phyloP scores from a whole-genome alignment of 2,113 vertebrate genomes.

The Recurvirostra avosetta region DNA sequence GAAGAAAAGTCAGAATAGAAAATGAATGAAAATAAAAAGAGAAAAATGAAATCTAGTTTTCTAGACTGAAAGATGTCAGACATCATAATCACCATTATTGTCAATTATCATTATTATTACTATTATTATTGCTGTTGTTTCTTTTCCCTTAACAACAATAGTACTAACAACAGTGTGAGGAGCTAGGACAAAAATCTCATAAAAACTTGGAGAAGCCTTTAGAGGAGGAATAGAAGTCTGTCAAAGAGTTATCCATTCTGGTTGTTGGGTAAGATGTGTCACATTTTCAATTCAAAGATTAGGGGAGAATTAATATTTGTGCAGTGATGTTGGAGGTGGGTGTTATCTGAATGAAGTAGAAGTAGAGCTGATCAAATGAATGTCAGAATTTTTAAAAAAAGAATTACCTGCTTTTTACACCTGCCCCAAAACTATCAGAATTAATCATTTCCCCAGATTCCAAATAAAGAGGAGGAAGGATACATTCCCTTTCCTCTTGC shows the following conservation, averaged over 20 bases:
- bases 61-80: not conserved
- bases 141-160: not conserved
- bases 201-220: not conserved
- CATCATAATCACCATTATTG: not conserved
- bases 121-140: not conserved
- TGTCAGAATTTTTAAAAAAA: not conserved
- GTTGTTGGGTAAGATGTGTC: not conserved
- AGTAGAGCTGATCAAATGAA: not conserved
- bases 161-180: not conserved
- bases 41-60: not conserved
- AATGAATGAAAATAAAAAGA: not conserved
- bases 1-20: not conserved
- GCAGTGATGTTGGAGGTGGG: not conserved
- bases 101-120: not conserved
- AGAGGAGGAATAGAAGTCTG: not conserved
- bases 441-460: not conserved
- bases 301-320: not conserved
- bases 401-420: not conserved
- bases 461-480: not conserved
- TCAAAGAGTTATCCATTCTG: not conserved
- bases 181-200: not conserved
- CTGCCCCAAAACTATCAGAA: not conserved
- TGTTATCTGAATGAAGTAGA: not conserved
- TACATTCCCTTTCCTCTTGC: not conserved
- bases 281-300: not conserved